A percentile compares a stretch with the other conserved stretches of the same genome.
These are phyloP conservation scores for Caenorhabditis uteleia DNA, from an alignment of 2,888 invertebrate species.

Conservation along the genomic window DNA sequence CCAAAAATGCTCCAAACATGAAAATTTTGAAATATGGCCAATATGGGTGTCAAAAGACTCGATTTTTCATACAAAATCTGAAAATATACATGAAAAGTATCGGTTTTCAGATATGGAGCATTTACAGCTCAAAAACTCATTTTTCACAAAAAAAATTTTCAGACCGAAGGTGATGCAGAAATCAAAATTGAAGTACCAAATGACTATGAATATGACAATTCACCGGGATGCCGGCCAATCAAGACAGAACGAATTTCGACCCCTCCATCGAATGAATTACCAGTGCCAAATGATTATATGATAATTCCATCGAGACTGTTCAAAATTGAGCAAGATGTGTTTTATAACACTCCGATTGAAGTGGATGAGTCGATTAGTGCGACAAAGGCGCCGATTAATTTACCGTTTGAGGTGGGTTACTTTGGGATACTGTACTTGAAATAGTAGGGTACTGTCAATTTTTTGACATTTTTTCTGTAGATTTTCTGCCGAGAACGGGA, in stretches of 20 bases:
- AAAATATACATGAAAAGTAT: too few relatives aligned
- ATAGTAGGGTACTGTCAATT: not conserved
- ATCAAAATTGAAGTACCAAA: constrained; percentile 22
- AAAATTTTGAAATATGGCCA: too few relatives aligned
- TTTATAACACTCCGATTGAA: constrained; percentile 40
- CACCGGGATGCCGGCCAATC: not conserved
- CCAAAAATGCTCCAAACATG: too few relatives aligned
- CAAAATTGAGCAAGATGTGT: constrained; percentile 26
- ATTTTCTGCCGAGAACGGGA: too few relatives aligned
- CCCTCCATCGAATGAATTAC: constrained; percentile 24
- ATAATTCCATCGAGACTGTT: constrained; percentile 5
- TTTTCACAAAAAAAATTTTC: too few relatives aligned
- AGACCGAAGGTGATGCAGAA: too few relatives aligned
- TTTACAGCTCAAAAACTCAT: too few relatives aligned
- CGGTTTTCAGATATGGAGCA: too few relatives aligned
- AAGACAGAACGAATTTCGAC: constrained; percentile 25
- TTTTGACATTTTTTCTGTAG: not conserved
- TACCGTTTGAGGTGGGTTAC: constrained; percentile 40
- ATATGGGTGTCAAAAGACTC: too few relatives aligned
- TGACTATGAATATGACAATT: constrained; percentile 24
- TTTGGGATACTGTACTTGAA: too few relatives aligned
- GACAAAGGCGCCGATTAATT: constrained; percentile 35
- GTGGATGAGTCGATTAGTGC: constrained; percentile 39
- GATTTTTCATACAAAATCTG: too few relatives aligned
- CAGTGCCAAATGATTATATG: constrained; percentile 24